These are phyloP conservation scores for Trichoplusia ni DNA, from an alignment of 1,140 invertebrate genomes.

Conservation along the genomic window DNA sequence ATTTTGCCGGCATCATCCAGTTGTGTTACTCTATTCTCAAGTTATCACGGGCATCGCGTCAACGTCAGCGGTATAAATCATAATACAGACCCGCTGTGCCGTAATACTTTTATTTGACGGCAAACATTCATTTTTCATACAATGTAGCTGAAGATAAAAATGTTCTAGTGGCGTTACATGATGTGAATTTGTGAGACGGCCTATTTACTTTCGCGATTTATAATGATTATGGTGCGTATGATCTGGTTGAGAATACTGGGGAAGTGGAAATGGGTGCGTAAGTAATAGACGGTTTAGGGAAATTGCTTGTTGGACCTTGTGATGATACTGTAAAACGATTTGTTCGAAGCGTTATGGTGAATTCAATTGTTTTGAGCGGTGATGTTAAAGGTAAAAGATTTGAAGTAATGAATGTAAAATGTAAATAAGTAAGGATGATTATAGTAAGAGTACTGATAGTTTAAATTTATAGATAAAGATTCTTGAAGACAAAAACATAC, in stretches of 20 bases:
- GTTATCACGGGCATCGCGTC: constrained; percentile 1
- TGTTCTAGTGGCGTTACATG: constrained; percentile 20
- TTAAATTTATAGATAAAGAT: no score
- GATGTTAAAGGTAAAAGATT: no score
- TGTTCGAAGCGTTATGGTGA: no score
- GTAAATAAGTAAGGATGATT: no score
- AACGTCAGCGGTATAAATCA: constrained; percentile 24
- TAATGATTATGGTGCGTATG: constrained; percentile 16
- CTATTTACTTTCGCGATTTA: constrained; percentile 17
- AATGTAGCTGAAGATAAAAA: constrained; percentile 20
- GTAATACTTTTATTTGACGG: constrained; percentile 32
- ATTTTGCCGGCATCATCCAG: not conserved
- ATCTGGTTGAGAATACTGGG: not conserved
- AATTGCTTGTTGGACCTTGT: no score
- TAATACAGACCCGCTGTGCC: not conserved
- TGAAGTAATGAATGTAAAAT: no score
- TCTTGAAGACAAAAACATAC: no score
- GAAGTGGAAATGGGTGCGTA: not conserved
- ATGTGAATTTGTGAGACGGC: constrained; percentile 21
- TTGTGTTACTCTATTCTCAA: not conserved
- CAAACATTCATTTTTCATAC: constrained; percentile 28
- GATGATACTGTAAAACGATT: no score
- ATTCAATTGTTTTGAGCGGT: no score
- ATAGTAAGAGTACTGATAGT: no score
- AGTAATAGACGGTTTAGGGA: not conserved